A percentile compares a stretch with the other conserved stretches of the same genome.
Evolutionary conservation across 2,888 invertebrate genomes (phyloP).

Genomic region (Eurytoma californica): DNA sequence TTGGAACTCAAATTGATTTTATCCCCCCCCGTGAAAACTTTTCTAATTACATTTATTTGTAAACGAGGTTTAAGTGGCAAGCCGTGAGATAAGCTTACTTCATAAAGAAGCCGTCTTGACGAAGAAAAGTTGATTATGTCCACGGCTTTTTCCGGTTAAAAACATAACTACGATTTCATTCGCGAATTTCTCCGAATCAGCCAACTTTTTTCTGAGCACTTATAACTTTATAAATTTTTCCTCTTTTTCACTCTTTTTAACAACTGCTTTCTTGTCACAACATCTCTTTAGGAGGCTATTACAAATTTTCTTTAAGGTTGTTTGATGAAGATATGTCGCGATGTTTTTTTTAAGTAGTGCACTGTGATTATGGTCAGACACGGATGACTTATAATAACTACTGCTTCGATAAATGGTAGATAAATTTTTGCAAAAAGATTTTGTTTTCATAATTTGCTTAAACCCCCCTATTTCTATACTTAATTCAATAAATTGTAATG

Average conservation of each 20-base stretch:
- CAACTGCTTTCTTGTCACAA: no score
- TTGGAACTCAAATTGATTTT: conserved; percentile 52
- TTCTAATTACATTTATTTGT: conserved; percentile 54
- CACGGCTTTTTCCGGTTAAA: conserved; percentile 12
- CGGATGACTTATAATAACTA: no score
- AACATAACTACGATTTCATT: conserved; percentile 16
- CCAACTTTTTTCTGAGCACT: background rate
- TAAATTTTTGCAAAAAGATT: no score
- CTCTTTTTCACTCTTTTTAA: background rate
- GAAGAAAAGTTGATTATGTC: conserved; percentile 46
- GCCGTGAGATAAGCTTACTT: conserved; percentile 48
- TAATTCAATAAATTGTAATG: no score
- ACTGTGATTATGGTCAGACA: no score
- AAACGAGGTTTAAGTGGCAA: conserved; percentile 45
- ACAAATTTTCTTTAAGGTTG: no score
- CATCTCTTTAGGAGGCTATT: no score
- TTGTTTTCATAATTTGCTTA: no score
- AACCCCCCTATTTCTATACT: no score
- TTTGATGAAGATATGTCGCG: no score
- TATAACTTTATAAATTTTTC: background rate
- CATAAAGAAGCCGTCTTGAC: conserved; percentile 32
- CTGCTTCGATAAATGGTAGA: no score
- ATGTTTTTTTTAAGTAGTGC: no score
- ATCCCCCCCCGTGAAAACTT: conserved; percentile 45
- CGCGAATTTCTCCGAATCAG: conserved; percentile 1